These are phyloP conservation scores for Sebastes melanostomus DNA, from an alignment of 2,797 vertebrate species.

Conservation along the genomic window DNA sequence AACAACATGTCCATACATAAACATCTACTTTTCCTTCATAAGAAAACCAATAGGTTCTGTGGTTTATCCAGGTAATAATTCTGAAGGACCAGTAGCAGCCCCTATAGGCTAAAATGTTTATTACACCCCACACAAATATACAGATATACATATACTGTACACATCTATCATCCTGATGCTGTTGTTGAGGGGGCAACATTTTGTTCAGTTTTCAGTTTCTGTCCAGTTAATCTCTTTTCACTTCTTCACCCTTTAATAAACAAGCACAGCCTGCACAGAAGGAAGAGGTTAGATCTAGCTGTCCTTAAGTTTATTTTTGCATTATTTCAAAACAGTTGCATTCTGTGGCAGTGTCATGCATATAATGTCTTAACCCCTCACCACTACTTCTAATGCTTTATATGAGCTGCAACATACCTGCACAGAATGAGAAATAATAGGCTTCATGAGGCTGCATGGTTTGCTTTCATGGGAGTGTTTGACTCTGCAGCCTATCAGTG, in stretches of 20 bases:
- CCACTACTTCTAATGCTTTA: neutral
- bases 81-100: neutral
- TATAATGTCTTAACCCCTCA: neutral
- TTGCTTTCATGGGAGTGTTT: constrained; percentile 42
- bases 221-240: neutral
- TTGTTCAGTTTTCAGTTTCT: neutral
- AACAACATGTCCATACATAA: constrained; percentile 12
- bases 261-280: neutral
- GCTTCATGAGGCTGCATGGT: constrained; percentile 19
- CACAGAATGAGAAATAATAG: constrained; percentile 16
- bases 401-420: neutral
- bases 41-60: neutral
- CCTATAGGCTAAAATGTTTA: neutral
- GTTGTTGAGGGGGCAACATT: neutral
- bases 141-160: neutral
- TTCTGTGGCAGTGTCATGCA: neutral
- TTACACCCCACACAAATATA: neutral
- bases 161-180: neutral
- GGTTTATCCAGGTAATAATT: neutral
- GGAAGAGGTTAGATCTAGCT: neutral
- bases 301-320: neutral
- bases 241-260: neutral
- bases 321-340: neutral
- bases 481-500: constrained; percentile 36
- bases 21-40: neutral